phyloP scores from a whole-genome alignment of 2,888 invertebrate genomes.

The Apodemia hepburni region DNA sequence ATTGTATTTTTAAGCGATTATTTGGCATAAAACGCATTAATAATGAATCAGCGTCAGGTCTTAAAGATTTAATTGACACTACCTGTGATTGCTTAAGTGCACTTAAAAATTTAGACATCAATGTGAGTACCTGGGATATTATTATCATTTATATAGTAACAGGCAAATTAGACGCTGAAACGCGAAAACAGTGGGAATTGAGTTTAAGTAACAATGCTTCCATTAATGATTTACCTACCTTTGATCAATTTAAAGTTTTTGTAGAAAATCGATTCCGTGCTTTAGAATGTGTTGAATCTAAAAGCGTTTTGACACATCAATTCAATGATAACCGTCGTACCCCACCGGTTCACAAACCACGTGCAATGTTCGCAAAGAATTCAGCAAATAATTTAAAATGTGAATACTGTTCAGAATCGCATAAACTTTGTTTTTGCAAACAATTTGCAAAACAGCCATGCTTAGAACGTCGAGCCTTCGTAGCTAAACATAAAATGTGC shows the following conservation, averaged over 20 bases:
- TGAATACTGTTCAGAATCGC: constrained; percentile 18
- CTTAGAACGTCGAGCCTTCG: background rate
- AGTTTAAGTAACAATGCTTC: constrained; percentile 14
- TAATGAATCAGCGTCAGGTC: background rate
- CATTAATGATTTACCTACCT: constrained; percentile 21
- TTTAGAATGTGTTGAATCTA: constrained; percentile 20
- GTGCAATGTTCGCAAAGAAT: constrained; percentile 17
- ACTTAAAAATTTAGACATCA: constrained; percentile 24
- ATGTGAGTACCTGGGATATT: constrained; percentile 24
- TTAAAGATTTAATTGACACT: background rate
- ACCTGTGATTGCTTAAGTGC: constrained; percentile 29
- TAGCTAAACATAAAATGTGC: background rate
- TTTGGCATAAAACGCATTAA: constrained; percentile 14
- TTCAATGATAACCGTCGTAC: background rate
- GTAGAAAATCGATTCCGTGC: constrained; percentile 20
- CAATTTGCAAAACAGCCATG: background rate
- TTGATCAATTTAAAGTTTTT: constrained; percentile 20
- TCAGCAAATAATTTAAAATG: constrained; percentile 6
- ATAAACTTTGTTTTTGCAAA: constrained; percentile 20
- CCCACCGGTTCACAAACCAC: background rate
- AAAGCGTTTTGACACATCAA: constrained; percentile 6
- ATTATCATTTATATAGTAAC: constrained; percentile 13
- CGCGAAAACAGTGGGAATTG: constrained; percentile 16
- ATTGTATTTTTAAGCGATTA: constrained; percentile 28
- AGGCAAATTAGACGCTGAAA: too few species aligned